Conservation (phyloP, 2,888 invertebrate species). For the Lepidochrysops patricia region DNA sequence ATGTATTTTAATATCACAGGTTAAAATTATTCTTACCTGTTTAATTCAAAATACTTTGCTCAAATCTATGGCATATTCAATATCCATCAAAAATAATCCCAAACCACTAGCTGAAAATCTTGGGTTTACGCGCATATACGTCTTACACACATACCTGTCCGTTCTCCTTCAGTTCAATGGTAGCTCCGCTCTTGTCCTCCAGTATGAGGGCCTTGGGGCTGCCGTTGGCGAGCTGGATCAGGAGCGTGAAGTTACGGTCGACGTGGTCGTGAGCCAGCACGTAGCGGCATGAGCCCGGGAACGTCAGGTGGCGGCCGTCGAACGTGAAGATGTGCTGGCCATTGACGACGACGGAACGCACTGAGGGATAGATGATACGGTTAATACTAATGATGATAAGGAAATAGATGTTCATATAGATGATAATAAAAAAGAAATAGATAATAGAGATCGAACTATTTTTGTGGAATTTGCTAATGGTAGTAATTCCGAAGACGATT, state of each 20-base stretch:
- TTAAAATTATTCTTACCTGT: not conserved
- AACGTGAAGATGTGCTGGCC: constrained; percentile 92
- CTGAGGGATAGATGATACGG: constrained; percentile 40
- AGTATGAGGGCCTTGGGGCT: constrained; percentile 79
- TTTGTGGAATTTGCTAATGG: too few relatives aligned
- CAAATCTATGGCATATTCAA: too few relatives aligned
- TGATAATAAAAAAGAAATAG: not conserved
- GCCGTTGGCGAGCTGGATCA: constrained; percentile 81
- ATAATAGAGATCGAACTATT: too few relatives aligned
- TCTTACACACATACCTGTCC: constrained; percentile 76
- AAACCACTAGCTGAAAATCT: too few relatives aligned
- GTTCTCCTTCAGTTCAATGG: constrained; percentile 78
- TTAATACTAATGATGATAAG: not conserved
- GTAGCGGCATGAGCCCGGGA: constrained; percentile 89
- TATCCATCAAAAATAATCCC: too few relatives aligned
- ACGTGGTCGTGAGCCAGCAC: constrained; percentile 87
- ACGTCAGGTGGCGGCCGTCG: constrained; percentile 86
- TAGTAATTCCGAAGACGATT: too few relatives aligned
- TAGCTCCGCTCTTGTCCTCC: constrained; percentile 78
- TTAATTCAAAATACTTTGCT: too few relatives aligned
- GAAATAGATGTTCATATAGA: not conserved
- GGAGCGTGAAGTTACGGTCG: constrained; percentile 89
- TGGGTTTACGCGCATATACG: too few relatives aligned
- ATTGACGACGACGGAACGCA: constrained; percentile 81
- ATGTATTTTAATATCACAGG: constrained; percentile 75